These are phyloP conservation scores for Hucho hucho DNA, from an alignment of 2,113 vertebrate genomes.

Conservation along the genomic window DNA sequence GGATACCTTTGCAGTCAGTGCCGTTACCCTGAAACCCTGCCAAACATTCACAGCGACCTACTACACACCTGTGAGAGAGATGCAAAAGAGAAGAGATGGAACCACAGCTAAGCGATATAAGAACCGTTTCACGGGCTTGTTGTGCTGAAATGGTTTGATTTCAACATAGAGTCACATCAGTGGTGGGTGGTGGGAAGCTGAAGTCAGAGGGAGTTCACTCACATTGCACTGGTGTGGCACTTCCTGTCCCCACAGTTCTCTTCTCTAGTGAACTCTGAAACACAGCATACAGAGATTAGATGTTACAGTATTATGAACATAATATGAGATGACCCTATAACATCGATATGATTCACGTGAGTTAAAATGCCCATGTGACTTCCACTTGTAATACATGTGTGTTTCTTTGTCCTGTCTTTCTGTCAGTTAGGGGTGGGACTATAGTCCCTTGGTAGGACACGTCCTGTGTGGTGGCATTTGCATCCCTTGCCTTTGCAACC, in stretches of 20 bases:
- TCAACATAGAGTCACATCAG: background rate
- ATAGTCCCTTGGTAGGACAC: too few species aligned
- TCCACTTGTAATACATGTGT: too few species aligned
- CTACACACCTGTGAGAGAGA: conserved; percentile 6
- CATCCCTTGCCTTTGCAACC: too few species aligned
- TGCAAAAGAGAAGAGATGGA: background rate
- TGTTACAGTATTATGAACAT: too few species aligned
- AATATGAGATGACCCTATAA: too few species aligned
- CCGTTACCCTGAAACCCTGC: conserved; percentile 89
- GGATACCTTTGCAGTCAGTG: conserved; percentile 80
- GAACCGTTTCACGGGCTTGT: too few species aligned
- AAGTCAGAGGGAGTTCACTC: conserved; percentile 51
- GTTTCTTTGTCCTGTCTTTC: too few species aligned
- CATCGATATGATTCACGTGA: too few species aligned
- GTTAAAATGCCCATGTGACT: too few species aligned
- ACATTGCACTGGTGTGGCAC: conserved; percentile 94
- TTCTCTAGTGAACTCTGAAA: conserved; percentile 77
- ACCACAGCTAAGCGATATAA: background rate
- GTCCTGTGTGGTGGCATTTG: too few species aligned
- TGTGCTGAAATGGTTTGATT: background rate
- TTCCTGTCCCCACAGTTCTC: conserved; percentile 70
- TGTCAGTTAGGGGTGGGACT: too few species aligned
- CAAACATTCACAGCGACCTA: conserved; percentile 80
- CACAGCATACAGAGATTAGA: background rate
- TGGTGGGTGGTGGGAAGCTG: background rate